Evolutionary conservation across 2,113 vertebrate genomes (phyloP).

Genomic region (Halcyon malimbica): DNA sequence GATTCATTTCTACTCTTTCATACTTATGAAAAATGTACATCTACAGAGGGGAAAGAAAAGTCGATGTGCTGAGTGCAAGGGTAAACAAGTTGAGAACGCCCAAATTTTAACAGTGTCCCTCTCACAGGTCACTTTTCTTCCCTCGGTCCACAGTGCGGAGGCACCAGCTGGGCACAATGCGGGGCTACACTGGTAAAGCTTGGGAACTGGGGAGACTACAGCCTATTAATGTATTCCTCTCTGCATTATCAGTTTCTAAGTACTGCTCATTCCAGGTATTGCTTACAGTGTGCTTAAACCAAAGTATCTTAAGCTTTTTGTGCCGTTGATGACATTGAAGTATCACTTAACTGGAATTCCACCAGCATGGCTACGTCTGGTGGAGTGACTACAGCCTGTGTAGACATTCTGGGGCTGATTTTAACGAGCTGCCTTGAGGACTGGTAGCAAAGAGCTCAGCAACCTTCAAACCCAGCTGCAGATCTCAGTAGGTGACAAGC

Average conservation of each 20-base stretch:
- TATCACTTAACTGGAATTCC: not conserved
- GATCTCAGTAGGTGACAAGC: not conserved
- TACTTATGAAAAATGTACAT: not conserved
- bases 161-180: not conserved
- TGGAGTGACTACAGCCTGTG: not conserved
- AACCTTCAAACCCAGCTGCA: not conserved
- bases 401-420: not conserved
- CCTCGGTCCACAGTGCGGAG: not conserved
- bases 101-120: rapidly evolving
- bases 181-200: not conserved
- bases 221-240: not conserved
- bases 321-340: not conserved
- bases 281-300: not conserved
- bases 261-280: not conserved
- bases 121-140: not conserved
- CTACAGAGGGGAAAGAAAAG: not conserved
- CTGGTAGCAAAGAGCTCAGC: not conserved
- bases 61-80: not conserved
- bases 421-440: not conserved
- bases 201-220: not conserved
- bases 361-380: not conserved
- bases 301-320: not conserved
- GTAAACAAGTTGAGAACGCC: not conserved
- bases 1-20: not conserved
- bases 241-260: not conserved